A percentile compares a stretch with the other conserved stretches of the same genome.
These are phyloP conservation scores for Cyprinodon brontotheroides DNA, from an alignment of 2,113 vertebrate genomes.

Conservation along the genomic window DNA sequence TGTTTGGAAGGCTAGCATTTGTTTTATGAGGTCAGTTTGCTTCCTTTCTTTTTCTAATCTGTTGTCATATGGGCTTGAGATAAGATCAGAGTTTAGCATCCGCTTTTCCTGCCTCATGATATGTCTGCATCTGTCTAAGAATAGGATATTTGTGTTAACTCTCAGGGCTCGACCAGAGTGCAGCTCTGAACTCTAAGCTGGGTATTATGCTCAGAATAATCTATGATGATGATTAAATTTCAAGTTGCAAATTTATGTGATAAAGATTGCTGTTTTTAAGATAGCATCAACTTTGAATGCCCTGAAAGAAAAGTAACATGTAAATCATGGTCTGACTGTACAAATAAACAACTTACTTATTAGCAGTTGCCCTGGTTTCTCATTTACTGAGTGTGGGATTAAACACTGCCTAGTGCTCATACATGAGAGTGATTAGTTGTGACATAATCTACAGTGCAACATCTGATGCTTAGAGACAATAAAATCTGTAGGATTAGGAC, in stretches of 20 bases:
- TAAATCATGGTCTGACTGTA: neutral
- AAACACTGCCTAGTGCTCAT: neutral
- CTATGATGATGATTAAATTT: conserved; percentile 34
- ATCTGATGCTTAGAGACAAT: conserved; percentile 6
- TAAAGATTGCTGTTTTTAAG: neutral
- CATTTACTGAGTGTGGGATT: conserved; percentile 18
- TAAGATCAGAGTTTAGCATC: conserved; percentile 39
- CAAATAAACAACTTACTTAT: neutral
- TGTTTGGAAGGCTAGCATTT: conserved; percentile 7
- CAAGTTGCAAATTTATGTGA: neutral
- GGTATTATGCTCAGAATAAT: conserved; percentile 38
- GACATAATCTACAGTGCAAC: conserved; percentile 28
- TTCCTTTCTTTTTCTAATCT: conserved; percentile 48
- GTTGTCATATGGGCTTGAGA: conserved; percentile 22
- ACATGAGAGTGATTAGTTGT: conserved; percentile 28
- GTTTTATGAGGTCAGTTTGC: conserved; percentile 8
- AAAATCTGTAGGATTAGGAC: conserved; percentile 17
- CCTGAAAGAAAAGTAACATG: neutral
- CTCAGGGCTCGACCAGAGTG: conserved; percentile 11
- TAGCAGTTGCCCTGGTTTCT: neutral
- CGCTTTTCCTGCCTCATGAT: conserved; percentile 21
- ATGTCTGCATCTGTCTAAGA: conserved; percentile 46
- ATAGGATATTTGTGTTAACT: conserved; percentile 37
- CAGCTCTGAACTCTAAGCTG: conserved; percentile 37
- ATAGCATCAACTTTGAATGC: neutral